Conservation (phyloP, 2,888 invertebrate genomes). For the Macrophya annulata region DNA sequence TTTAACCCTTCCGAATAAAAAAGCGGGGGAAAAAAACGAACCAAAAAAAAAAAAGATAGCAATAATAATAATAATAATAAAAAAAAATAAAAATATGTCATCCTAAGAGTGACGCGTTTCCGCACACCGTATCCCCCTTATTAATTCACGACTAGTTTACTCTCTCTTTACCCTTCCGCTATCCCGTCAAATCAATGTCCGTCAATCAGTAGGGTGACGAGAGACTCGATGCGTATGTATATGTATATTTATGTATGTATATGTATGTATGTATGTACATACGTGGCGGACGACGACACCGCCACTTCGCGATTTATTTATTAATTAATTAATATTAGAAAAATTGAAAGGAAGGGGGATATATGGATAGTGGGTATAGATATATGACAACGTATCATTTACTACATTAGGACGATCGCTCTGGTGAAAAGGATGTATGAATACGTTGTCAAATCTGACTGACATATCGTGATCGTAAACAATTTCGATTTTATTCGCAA, state of each 20-base stretch:
- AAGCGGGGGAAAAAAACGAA: no score
- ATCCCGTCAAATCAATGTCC: constrained; percentile 31
- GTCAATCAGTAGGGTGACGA: background rate
- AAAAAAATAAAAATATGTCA: constrained; percentile 22
- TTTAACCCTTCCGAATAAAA: background rate
- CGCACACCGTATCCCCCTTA: background rate
- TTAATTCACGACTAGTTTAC: constrained; percentile 18
- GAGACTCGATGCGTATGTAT: background rate
- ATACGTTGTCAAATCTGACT: background rate
- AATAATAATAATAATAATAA: background rate
- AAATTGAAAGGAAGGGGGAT: background rate
- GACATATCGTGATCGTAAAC: background rate
- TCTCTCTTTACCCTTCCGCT: constrained; percentile 12
- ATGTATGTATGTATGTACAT: background rate
- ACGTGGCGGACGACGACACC: background rate
- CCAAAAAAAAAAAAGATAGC: background rate
- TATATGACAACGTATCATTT: background rate
- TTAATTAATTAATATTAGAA: constrained; percentile 23
- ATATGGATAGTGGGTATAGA: background rate
- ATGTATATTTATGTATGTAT: background rate
- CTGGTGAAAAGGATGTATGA: constrained; percentile 14
- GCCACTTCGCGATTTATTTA: constrained; percentile 26
- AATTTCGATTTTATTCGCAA: background rate
- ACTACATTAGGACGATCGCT: no score
- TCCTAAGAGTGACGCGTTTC: constrained; percentile 39